A percentile compares a stretch with the other conserved stretches of the same genome.
These are phyloP conservation scores for Otolemur garnettii DNA, from an alignment of 2,113 vertebrate genomes.

Conservation along the genomic window DNA sequence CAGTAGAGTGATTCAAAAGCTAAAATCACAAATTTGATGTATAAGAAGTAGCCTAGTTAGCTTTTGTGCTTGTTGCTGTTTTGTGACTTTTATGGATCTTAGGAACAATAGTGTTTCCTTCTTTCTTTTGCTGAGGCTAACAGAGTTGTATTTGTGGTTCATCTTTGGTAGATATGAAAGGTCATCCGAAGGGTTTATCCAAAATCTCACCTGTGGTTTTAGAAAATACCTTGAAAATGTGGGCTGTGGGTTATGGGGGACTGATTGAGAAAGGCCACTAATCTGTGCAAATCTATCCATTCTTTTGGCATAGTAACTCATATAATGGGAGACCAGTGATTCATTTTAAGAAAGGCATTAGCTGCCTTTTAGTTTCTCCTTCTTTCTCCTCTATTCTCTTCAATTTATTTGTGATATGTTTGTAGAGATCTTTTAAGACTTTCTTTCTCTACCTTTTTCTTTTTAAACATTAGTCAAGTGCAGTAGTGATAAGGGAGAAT, in stretches of 20 bases:
- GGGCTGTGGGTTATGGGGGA: neutral
- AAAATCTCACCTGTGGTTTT: neutral
- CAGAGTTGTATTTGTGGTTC: neutral
- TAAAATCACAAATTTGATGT: neutral
- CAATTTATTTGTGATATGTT: neutral
- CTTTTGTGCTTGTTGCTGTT: neutral
- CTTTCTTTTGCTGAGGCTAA: slow-evolving; percentile 13
- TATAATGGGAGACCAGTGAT: neutral
- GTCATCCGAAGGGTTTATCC: neutral
- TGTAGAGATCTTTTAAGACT: neutral
- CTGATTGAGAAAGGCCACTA: neutral
- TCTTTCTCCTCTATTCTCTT: neutral
- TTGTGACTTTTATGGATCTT: neutral
- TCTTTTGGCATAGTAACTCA: neutral
- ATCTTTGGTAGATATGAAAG: rapidly evolving
- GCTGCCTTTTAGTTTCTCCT: slow-evolving; percentile 13
- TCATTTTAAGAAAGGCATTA: slow-evolving; percentile 51
- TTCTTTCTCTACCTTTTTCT: slow-evolving; percentile 11
- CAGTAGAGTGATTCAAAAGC: neutral
- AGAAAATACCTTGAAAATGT: slow-evolving; percentile 22
- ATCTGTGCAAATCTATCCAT: neutral
- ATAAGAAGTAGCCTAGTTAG: neutral
- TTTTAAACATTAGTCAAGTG: neutral
- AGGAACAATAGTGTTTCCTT: neutral
- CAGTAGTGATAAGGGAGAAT: too few species aligned